Evolutionary conservation across 1,140 invertebrate genomes (phyloP).

Genomic region (Achroia grisella): DNA sequence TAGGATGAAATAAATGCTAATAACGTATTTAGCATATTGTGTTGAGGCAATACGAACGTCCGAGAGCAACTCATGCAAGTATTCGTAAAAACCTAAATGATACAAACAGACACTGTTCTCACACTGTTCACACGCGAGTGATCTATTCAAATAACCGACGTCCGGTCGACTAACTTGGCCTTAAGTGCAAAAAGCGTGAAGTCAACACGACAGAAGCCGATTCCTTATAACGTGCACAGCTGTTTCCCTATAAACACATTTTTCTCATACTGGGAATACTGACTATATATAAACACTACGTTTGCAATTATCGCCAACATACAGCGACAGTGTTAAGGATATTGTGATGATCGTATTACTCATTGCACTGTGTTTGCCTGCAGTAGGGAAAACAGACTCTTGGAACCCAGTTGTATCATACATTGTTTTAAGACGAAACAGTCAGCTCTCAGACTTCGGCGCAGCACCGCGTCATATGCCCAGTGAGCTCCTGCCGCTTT

Average conservation of each 20-base stretch:
- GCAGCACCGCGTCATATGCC: not conserved
- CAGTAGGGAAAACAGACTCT: conserved; percentile 18
- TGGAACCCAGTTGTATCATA: conserved; percentile 4
- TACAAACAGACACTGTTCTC: no score
- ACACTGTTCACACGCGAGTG: no score
- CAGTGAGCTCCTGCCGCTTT: not conserved
- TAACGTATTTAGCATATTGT: no score
- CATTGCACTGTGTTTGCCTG: conserved; percentile 11
- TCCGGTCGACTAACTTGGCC: conserved; percentile 11
- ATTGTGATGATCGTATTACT: conserved; percentile 19
- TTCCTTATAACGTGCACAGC: conserved; percentile 22
- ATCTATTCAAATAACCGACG: no score
- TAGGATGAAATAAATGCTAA: no score
- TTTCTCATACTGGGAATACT: not conserved
- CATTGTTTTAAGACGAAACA: not conserved
- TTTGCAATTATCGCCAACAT: not conserved
- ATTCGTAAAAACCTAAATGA: no score
- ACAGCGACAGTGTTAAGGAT: not conserved
- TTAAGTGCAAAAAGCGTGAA: conserved; percentile 37
- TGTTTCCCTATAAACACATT: conserved; percentile 23
- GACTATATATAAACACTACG: not conserved
- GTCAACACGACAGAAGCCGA: conserved; percentile 14
- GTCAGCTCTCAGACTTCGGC: no score
- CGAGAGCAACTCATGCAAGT: no score
- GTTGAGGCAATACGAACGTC: no score